phyloP scores from a whole-genome alignment of 2,888 invertebrate species.

The Epinotia demarniana region DNA sequence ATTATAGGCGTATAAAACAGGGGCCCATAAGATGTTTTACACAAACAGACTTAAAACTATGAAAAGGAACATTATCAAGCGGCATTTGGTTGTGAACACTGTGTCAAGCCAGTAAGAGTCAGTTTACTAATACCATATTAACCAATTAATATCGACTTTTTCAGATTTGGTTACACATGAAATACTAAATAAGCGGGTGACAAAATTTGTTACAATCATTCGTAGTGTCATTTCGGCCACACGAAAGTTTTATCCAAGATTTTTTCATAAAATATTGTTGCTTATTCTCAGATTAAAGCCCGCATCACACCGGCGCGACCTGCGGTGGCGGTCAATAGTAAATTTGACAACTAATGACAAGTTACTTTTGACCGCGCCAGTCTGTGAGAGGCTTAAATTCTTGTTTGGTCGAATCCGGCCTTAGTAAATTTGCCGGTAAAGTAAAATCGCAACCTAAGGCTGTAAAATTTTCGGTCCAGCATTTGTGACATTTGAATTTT shows the following conservation, averaged over 20 bases:
- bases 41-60: slow-evolving; percentile 41
- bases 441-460: background rate
- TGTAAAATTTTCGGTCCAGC: slow-evolving; percentile 22
- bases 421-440: background rate
- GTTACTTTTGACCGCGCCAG: too few species aligned
- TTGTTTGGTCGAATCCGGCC: too few species aligned
- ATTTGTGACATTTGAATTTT: slow-evolving; percentile 47
- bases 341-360: too few species aligned
- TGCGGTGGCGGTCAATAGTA: too few species aligned
- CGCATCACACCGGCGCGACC: too few species aligned
- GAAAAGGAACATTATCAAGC: slow-evolving; percentile 36
- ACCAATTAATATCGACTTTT: background rate
- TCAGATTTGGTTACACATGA: background rate
- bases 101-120: slow-evolving; percentile 1
- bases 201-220: background rate
- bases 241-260: too few species aligned
- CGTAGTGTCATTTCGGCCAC: too few species aligned
- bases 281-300: too few species aligned
- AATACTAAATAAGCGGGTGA: background rate
- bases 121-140: background rate
- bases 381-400: too few species aligned
- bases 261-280: too few species aligned
- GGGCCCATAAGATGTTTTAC: slow-evolving; percentile 17
- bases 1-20: slow-evolving; percentile 4
- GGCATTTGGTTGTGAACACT: background rate